These are phyloP conservation scores for Fistularia tabacaria DNA, from an alignment of 2,797 vertebrate genomes.

Conservation along the genomic window DNA sequence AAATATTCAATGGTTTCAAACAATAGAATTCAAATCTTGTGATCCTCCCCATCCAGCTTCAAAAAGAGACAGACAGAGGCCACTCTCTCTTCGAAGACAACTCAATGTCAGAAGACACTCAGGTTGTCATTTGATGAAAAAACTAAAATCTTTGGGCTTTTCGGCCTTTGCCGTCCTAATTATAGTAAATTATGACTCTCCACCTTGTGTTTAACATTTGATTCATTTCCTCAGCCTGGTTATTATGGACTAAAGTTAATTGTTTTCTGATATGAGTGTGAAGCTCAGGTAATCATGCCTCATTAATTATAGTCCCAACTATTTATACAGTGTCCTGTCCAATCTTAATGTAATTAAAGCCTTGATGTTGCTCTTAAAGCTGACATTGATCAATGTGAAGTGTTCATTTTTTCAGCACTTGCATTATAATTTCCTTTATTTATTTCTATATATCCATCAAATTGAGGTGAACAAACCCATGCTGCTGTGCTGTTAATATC, in stretches of 20 bases:
- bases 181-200: conserved; percentile 82
- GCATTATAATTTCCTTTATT: no score
- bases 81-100: conserved; percentile 64
- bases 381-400: no score
- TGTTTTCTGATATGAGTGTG: conserved; percentile 89
- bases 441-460: no score
- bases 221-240: conserved; percentile 86
- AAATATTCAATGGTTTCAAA: conserved; percentile 52
- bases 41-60: conserved; percentile 52
- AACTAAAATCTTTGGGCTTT: conserved; percentile 78
- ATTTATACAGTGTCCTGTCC: no score
- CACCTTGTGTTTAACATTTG: conserved; percentile 89
- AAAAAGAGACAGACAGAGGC: conserved; percentile 57
- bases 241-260: conserved; percentile 87
- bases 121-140: conserved; percentile 86
- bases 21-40: conserved; percentile 64
- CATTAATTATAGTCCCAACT: conserved; percentile 77
- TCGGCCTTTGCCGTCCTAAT: conserved; percentile 84
- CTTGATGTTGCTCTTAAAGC: no score
- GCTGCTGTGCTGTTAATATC: no score
- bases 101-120: conserved; percentile 81
- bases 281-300: conserved; percentile 82
- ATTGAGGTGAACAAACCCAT: no score
- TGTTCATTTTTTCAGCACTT: no score
- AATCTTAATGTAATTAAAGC: no score